phyloP scores from a whole-genome alignment of 30 jellyfish, hydroid and myxozoan species.

The Sanderia malayensis region DNA sequence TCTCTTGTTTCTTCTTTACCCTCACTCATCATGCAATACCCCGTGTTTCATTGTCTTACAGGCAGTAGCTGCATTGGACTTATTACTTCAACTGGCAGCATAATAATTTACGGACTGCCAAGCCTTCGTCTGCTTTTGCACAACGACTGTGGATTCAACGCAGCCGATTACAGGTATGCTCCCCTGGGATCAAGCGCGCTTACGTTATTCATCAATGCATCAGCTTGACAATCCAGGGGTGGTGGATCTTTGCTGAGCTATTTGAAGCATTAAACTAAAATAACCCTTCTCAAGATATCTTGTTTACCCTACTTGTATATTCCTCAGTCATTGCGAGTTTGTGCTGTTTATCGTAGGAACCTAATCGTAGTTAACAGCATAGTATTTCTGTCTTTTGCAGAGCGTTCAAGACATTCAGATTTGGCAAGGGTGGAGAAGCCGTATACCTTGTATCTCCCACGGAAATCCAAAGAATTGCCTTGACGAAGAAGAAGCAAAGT shows the following conservation, averaged over 20 bases:
- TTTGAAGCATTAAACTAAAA: too few relatives aligned
- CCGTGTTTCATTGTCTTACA: too few relatives aligned
- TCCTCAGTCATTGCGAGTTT: too few relatives aligned
- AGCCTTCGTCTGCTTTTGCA: constrained; percentile 66
- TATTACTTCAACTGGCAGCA: constrained; percentile 81
- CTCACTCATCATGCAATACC: background rate
- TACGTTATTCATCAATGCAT: too few relatives aligned
- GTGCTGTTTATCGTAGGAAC: too few relatives aligned
- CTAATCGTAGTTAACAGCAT: too few relatives aligned
- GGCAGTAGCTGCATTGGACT: constrained; percentile 88
- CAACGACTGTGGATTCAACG: constrained; percentile 72
- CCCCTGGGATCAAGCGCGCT: too few relatives aligned
- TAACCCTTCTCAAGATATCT: too few relatives aligned
- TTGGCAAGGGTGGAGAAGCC: constrained; percentile 98
- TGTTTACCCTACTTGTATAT: too few relatives aligned
- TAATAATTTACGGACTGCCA: constrained; percentile 77
- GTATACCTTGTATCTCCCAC: constrained; percentile 85
- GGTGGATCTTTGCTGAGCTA: too few relatives aligned
- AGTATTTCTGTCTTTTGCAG: constrained; percentile 43
- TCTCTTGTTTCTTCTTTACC: too few relatives aligned
- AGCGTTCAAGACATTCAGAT: constrained; percentile 78
- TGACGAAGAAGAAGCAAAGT: constrained; percentile 72
- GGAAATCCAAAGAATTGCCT: constrained; percentile 86
- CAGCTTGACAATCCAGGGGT: too few relatives aligned
- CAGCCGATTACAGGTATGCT: constrained; percentile 86